Evolutionary conservation across 2,113 vertebrate genomes (phyloP).

Genomic region (Dendrocopos noguchii): DNA sequence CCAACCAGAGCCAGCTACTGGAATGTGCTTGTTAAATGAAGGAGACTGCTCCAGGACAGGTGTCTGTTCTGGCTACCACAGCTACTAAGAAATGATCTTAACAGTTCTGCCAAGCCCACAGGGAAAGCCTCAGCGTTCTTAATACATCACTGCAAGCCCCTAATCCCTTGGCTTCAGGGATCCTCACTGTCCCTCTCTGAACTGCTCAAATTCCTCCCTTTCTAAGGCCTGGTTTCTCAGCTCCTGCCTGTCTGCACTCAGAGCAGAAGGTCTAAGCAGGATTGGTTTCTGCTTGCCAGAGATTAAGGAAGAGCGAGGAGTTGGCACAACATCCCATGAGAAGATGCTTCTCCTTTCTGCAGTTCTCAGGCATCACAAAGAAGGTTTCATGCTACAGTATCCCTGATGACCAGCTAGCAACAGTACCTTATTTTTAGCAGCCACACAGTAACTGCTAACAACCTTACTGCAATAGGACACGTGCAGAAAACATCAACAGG

Average conservation of each 20-base stretch:
- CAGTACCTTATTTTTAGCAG: neutral
- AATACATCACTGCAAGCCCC: neutral
- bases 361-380: neutral
- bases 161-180: neutral
- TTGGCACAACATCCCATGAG: fast-evolving
- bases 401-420: neutral
- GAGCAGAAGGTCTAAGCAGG: neutral
- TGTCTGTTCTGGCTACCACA: neutral
- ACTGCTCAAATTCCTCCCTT: neutral
- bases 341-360: neutral
- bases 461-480: neutral
- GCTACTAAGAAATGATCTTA: neutral
- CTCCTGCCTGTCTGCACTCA: neutral
- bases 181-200: neutral
- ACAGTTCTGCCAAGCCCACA: neutral
- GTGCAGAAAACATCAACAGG: neutral
- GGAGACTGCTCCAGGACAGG: neutral
- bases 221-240: neutral
- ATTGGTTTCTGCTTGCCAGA: neutral
- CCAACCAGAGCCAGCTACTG: neutral
- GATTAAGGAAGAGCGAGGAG: neutral
- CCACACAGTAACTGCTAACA: neutral
- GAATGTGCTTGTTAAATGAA: neutral
- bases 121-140: neutral
- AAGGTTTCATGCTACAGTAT: neutral